Base-by-base conservation (phyloP, 2,113 vertebrate genomes). In the Cervus canadensis region DNA sequence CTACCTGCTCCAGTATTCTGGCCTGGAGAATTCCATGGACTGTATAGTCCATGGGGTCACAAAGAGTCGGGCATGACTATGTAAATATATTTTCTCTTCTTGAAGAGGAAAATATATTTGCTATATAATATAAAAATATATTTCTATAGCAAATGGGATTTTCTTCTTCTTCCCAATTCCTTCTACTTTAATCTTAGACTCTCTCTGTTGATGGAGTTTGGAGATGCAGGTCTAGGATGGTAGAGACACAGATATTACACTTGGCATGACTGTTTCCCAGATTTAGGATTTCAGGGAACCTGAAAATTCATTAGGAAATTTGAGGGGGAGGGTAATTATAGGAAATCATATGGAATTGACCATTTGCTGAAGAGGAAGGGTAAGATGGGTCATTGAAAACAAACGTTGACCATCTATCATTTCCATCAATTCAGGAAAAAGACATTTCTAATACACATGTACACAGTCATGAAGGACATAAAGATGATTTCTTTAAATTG, bases 351-450 rank as follows among this genome's bases (percentile, higher is more conserved):
- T 26, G 56, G 48, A 91, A 96, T 50, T 86, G 54, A 93, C 59
- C 56, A 87, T 87, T 83, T 91, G 26, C 36, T 86, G 10, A 52
- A 17, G n/a, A 2, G 23, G 12, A 76, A 76, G n/a, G 11, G 56
- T 23, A 78, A 93, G 96, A 91, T 5, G 86, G 17, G 43, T 40
- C 57, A 94, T 36, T 84, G 59, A 94, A 98, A 95, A 56, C 67
- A 88, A 95, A 88, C 28, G 91, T 76, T 1, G 5, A 40, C 43
- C 13, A 5, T 76, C 56, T 82, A 5, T 85, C 64, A 71, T 95
- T 52, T 84, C 33, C 30, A 95, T 67, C 62, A 59, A 43, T 33
- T 33, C 25, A 86, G 52, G 13, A 90, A 54, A 93, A 95, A 89
- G 15, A n/a, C 17, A 40, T 71, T 85, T 89, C 36, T 81, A 96